phyloP scores from a whole-genome alignment of 2,888 invertebrate species.

The Spisula solida region DNA sequence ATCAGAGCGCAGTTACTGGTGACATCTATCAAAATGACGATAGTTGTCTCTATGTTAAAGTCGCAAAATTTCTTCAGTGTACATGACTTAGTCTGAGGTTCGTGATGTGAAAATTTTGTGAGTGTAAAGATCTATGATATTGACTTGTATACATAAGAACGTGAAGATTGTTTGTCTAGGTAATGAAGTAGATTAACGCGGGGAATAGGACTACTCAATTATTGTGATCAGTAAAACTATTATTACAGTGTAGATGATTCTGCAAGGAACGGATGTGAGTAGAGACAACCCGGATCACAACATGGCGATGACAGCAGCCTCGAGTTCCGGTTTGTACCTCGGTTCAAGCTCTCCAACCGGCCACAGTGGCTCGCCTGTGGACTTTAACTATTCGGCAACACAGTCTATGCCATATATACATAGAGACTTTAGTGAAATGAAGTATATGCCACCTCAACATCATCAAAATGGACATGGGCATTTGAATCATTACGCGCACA shows the following conservation, averaged over 20 bases:
- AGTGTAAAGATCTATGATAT: conserved; percentile 65
- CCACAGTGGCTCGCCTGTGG: conserved; percentile 89
- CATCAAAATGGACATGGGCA: conserved; percentile 90
- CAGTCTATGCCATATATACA: conserved; percentile 84
- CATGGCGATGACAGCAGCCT: conserved; percentile 93
- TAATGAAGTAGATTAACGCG: conserved; percentile 63
- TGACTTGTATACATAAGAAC: conserved; percentile 65
- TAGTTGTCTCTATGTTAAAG: conserved; percentile 79
- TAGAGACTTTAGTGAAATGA: conserved; percentile 81
- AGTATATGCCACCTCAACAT: conserved; percentile 93
- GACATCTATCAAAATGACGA: conserved; percentile 80
- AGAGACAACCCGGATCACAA: conserved; percentile 59
- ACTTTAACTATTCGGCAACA: conserved; percentile 86
- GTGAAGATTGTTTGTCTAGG: conserved; percentile 64
- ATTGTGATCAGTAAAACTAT: conserved; percentile 33
- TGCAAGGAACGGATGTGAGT: conserved; percentile 64
- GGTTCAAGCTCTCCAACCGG: conserved; percentile 93
- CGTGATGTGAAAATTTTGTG: conserved; percentile 79
- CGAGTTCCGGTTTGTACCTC: conserved; percentile 93
- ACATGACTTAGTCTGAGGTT: conserved; percentile 90
- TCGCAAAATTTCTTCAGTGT: conserved; percentile 77
- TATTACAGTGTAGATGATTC: conserved; percentile 63
- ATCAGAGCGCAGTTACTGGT: conserved; percentile 70
- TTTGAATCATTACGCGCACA: conserved; percentile 89
- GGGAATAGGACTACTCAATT: conserved; percentile 48